Conservation (phyloP, 2,888 invertebrate species). For the Pyrrhosoma nymphula region DNA sequence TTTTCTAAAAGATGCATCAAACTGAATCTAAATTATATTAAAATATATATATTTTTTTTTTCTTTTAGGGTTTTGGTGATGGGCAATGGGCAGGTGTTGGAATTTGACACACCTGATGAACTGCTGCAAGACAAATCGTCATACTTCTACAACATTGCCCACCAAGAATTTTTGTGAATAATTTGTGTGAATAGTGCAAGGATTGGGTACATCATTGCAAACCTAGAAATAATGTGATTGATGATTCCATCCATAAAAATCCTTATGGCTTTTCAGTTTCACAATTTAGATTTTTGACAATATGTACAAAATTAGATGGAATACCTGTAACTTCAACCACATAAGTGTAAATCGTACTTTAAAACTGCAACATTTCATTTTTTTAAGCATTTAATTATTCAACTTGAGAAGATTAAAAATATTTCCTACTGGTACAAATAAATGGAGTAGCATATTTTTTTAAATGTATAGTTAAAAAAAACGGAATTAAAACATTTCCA, state of each 20-base stretch:
- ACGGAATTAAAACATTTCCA: not conserved
- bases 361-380: not conserved
- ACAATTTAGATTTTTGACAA: not conserved
- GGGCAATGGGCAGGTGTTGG: slow-evolving; percentile 85
- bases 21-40: too few relatives aligned
- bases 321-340: too few relatives aligned
- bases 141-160: slow-evolving; percentile 83
- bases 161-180: slow-evolving; percentile 74
- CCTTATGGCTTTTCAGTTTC: not conserved
- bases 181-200: not conserved
- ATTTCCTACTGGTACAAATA: not conserved
- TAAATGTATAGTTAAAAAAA: not conserved
- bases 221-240: not conserved
- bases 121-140: slow-evolving; percentile 83
- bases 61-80: slow-evolving; percentile 84
- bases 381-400: not conserved
- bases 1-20: too few relatives aligned
- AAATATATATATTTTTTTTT: slow-evolving; percentile 4
- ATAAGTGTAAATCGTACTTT: not conserved
- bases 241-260: not conserved
- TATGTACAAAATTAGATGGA: not conserved
- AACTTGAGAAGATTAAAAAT: not conserved
- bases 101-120: slow-evolving; percentile 84
- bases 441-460: not conserved
- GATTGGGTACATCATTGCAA: not conserved